These are phyloP conservation scores for Leptatherina wallacei DNA, from an alignment of 2,797 vertebrate species.

Conservation along the genomic window DNA sequence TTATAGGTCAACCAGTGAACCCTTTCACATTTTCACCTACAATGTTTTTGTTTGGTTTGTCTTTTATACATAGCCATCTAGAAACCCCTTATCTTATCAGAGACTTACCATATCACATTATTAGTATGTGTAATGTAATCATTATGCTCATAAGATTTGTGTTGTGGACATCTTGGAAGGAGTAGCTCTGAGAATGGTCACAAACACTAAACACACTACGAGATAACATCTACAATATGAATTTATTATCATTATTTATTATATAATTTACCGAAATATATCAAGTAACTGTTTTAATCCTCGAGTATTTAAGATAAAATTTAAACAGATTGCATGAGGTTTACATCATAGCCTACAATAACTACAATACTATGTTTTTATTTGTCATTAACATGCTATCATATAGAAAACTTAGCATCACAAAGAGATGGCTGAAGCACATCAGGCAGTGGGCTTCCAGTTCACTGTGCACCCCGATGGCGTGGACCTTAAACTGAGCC, in stretches of 20 bases:
- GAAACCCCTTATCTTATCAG: neutral
- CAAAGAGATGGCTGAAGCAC: conserved; percentile 92
- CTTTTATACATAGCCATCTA: neutral
- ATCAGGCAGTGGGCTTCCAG: conserved; percentile 96
- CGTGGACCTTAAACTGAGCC: conserved; percentile 88
- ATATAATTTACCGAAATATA: neutral
- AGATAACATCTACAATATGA: neutral
- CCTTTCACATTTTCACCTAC: conserved; percentile 2
- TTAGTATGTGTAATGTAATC: neutral
- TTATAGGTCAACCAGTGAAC: conserved; percentile 12
- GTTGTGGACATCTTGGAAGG: neutral
- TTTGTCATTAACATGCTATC: too few relatives aligned
- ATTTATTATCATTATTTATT: neutral
- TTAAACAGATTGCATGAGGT: neutral
- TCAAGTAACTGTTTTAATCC: neutral
- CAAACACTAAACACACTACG: neutral
- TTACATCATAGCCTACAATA: neutral
- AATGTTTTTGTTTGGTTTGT: neutral
- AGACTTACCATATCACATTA: conserved; percentile 12
- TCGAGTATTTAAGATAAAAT: neutral
- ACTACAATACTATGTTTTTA: neutral
- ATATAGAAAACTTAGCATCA: neutral
- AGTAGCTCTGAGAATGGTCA: neutral
- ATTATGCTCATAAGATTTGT: neutral
- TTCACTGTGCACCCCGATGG: conserved; percentile 95